Base-by-base conservation (phyloP, 2,888 invertebrate species). In the Ethmia dodecea region DNA sequence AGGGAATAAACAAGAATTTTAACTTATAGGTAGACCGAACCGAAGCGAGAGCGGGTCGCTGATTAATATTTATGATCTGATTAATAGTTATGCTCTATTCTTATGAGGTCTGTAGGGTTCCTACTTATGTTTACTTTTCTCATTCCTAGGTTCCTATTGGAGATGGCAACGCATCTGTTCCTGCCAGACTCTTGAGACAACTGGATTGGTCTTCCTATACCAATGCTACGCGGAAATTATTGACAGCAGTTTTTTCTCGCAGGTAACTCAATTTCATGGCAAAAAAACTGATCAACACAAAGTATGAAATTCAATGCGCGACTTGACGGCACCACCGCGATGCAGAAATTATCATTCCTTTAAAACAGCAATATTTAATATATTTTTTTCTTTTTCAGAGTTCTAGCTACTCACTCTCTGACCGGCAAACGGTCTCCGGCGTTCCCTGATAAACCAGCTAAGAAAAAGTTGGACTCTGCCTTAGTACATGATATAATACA, bases 401-500 rank as follows among this genome's bases (percentile, higher is more conserved):
- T 81, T 3, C 55, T 89, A 31, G 88, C 89, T 6, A 87, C 88
- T 3, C 88, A 89, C 56, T 87, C 87, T 0, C 51, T 90, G 3
- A 88, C 87, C 0, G 89, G 89, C 3, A 89, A 88, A 47, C 86
- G 84, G 2, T 89, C 89, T 2, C 89, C 88, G 0, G 89, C 80
- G 0, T 78, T 79, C 37, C 70, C 66, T 0, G 58, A 69, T 35
- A 79, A 72, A 34, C 72, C 76, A 1, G 67, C 72, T 0, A 79
- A 80, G 45, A 66, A 71, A 42, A 60, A 63, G 43, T 56, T 90
- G 28, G 76, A 90, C 49, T 59, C 83, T 0, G 42, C 48, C 0
- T 75, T 83, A 30, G 79, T 89, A 0, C 65, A 73, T 10, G 89
- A 90, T 44, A 83, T 89, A 13, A 77, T 89, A 2, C 70, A 83